Percentiles rank a stretch among this genome's conserved stretches.
Evolutionary conservation across 2,113 vertebrate genomes (phyloP).

Genomic region (Fulica atra): DNA sequence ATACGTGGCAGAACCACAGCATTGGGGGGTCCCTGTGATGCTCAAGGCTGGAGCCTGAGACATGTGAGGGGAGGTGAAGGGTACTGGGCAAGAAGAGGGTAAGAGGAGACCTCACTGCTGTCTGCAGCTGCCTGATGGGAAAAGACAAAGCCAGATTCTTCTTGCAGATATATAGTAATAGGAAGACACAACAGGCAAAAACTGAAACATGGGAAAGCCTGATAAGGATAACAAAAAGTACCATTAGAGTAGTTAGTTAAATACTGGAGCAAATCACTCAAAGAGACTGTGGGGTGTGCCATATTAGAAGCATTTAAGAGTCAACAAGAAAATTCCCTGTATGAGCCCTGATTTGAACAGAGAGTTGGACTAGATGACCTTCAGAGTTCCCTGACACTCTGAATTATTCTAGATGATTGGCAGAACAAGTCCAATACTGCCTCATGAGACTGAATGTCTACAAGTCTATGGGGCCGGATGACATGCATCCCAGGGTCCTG

Average conservation of each 20-base stretch:
- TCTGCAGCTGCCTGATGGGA: neutral
- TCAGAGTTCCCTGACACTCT: too few relatives aligned
- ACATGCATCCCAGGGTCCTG: too few relatives aligned
- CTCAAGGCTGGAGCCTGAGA: neutral
- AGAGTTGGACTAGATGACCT: too few relatives aligned
- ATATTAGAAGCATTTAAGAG: neutral
- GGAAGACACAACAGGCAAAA: neutral
- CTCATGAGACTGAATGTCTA: too few relatives aligned
- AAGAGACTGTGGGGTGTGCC: neutral
- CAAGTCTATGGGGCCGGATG: too few relatives aligned
- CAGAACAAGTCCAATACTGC: too few relatives aligned
- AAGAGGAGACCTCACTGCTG: neutral
- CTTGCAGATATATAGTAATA: neutral
- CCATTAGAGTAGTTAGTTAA: neutral
- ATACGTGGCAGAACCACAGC: too few relatives aligned
- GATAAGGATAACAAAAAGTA: neutral
- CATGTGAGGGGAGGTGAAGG: fast-evolving
- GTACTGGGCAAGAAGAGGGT: neutral
- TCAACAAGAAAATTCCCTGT: neutral
- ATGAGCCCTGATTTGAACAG: too few relatives aligned
- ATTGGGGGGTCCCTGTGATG: fast-evolving
- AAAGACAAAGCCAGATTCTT: neutral
- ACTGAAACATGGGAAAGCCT: neutral
- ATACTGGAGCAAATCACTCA: neutral
- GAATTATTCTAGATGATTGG: too few relatives aligned